These are phyloP conservation scores for Planococcus citri DNA, from an alignment of 1,140 invertebrate species.

Conservation along the genomic window DNA sequence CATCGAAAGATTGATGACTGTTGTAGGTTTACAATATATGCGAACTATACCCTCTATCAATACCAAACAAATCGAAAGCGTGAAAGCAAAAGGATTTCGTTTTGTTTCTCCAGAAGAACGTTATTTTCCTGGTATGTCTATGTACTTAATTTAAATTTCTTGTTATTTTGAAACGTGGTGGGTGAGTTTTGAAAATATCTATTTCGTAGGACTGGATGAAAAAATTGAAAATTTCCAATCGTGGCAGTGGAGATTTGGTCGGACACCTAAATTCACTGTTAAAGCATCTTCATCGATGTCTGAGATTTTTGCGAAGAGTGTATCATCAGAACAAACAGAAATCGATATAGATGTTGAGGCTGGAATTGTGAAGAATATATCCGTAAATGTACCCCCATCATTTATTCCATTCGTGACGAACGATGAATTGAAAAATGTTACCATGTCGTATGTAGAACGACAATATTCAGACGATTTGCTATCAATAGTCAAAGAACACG, in stretches of 20 bases:
- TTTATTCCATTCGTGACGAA: background rate
- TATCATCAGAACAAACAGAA: background rate
- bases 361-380: constrained; percentile 21
- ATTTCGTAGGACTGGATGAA: constrained; percentile 46
- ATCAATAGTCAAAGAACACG: background rate
- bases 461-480: background rate
- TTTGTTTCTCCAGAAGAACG: constrained; percentile 73
- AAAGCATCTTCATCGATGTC: constrained; percentile 24
- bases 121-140: constrained; percentile 75
- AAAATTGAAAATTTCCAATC: constrained; percentile 51
- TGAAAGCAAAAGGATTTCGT: constrained; percentile 57
- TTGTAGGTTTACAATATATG: constrained; percentile 70
- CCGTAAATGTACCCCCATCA: background rate
- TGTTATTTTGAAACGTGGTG: background rate
- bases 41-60: constrained; percentile 49
- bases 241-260: constrained; percentile 84
- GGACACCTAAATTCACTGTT: constrained; percentile 70
- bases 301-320: background rate
- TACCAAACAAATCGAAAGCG: constrained; percentile 46
- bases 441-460: background rate
- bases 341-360: constrained; percentile 13
- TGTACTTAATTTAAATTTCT: background rate
- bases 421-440: background rate
- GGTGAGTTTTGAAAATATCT: background rate
- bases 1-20: constrained; percentile 52